phyloP scores from a whole-genome alignment of 53 echinoderm and acorn worm species.

The Stichopus horrens region DNA sequence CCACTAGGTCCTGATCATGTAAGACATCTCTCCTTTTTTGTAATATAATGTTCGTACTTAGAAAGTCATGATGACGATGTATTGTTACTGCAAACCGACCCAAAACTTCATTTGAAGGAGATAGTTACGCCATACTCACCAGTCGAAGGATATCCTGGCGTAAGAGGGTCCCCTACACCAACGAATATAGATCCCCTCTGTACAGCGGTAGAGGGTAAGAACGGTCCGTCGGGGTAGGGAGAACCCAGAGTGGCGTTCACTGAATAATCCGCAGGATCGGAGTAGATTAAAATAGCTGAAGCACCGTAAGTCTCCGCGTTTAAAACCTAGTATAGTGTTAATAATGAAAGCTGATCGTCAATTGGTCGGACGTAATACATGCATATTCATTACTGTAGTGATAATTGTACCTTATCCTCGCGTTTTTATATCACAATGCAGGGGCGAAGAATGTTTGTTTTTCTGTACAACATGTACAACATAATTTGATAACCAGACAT shows the following conservation, averaged over 20 bases:
- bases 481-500: no score
- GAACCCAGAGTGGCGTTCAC: slow-evolving; percentile 43
- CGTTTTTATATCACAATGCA: no score
- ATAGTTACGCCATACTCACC: slow-evolving; percentile 33
- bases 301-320: slow-evolving; percentile 65
- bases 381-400: no score
- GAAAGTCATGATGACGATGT: background rate
- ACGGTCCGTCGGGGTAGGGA: slow-evolving; percentile 63
- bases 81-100: no score
- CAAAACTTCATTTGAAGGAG: no score
- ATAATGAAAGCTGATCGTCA: no score
- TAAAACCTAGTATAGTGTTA: slow-evolving; percentile 23
- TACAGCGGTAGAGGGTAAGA: slow-evolving; percentile 53
- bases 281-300: slow-evolving; percentile 56
- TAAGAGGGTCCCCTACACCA: slow-evolving; percentile 62
- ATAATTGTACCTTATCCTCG: no score
- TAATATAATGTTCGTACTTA: background rate
- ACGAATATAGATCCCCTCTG: slow-evolving; percentile 54
- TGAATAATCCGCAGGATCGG: slow-evolving; percentile 66
- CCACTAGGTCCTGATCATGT: no score
- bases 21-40: background rate
- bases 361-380: no score
- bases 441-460: no score
- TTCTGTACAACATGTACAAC: no score
- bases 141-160: slow-evolving; percentile 67